Evolutionary conservation across 2,888 invertebrate species (phyloP).

Genomic region (Lamellibrachia satsuma): DNA sequence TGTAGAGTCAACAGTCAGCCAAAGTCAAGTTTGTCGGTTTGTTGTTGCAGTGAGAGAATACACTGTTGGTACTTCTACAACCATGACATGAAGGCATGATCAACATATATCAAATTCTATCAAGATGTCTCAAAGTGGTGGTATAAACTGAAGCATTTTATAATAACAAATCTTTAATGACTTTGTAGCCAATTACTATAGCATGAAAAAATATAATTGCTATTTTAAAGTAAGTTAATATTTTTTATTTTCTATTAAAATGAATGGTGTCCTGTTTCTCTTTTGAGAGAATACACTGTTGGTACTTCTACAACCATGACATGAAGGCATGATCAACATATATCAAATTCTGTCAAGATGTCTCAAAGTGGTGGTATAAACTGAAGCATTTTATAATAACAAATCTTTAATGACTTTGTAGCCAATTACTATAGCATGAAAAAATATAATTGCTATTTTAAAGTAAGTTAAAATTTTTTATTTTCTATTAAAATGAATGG

Average conservation of each 20-base stretch:
- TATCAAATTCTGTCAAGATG: background rate
- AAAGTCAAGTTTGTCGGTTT: conserved; percentile 4
- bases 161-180: background rate
- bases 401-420: background rate
- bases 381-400: background rate
- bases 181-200: background rate
- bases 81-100: background rate
- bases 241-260: background rate
- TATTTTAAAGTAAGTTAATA: background rate
- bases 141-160: background rate
- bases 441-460: background rate
- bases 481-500: background rate
- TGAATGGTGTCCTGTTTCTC: too few species aligned
- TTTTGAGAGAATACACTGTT: background rate
- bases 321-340: background rate
- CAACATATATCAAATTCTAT: background rate
- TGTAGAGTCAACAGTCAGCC: background rate
- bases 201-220: background rate
- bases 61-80: background rate
- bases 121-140: background rate
- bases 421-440: background rate
- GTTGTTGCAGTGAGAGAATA: background rate
- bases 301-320: background rate
- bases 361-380: background rate
- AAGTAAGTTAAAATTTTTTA: background rate